Base-by-base conservation (phyloP, 2,797 vertebrate species). In the Salarias fasciatus region DNA sequence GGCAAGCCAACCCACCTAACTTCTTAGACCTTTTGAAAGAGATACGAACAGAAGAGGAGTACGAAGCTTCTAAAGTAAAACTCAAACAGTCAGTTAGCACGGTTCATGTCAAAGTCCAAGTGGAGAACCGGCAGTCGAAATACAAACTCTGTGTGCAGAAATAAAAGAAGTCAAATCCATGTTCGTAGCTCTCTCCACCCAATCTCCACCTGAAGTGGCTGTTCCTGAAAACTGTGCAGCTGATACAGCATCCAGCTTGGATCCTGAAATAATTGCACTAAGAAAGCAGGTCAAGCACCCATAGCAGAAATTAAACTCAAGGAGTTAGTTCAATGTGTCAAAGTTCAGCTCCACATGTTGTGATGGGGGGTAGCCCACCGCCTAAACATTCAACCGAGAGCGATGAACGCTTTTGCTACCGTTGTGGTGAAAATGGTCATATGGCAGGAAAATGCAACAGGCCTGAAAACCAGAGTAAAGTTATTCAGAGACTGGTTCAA, bases 31-130 rank as follows among this genome's bases (percentile, higher is more conserved):
- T 43, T 13, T 8, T 43, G 3, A 43, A 14, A 43, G 42, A 43
- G 8, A 43, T 43, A 8, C 15, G 9, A 11, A 10, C 43, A n/a
- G 40, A 55, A n/a, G 53, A 55, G 4, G 53, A 55, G 11, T 55
- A 43, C 44, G 41, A 44, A 11, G 29, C 41, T 11, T 55, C 53
- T 0, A 11, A 40, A 3, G 55, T 6, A 30, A 45, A 18, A 7
- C 13, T 45, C 8, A 35, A n/a, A 3, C 11, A 43, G 6, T 45
- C 18, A 4, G 15, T 28, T 12, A 9, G 5, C 5, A 28, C 13
- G 6, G 14, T 45, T 5, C 3, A 12, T 12, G 29, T 30, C 12
- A 44, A 44, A 4, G 53, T 15, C 13, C 6, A 14, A 0, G 4
- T 0, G 3, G 42, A 57, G 5, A 31, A 9, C 0, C 47, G 37